Base-by-base conservation (phyloP, 2,888 invertebrate species). In the Zaprionus bogoriensis region DNA sequence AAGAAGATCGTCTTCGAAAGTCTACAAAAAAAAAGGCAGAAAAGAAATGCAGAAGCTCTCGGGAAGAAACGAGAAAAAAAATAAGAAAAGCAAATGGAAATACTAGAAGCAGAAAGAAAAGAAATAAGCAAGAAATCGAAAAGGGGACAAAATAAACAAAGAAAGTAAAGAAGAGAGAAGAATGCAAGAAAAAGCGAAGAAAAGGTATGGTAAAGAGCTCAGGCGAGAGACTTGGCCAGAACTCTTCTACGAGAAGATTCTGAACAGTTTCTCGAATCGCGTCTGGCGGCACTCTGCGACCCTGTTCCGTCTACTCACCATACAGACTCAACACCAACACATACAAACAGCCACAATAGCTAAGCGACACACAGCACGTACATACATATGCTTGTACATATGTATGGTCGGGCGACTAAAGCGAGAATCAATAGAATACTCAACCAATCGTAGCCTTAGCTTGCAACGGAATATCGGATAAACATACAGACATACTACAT, bases 401-500 rank as follows among this genome's bases (percentile, higher is more conserved):
- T 28, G 28, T 36, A 17, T 36, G 32, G 6, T 1, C 32, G 32
- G 14, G 20, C 12, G 30, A 45, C 27, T 38, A 25, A 28, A 38
- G 19, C 53, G 39, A 46, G 25, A 64, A 57, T 12, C 45, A 54
- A 65, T 39, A 61, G 27, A 69, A 62, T 69, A 77, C 78, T 87
- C 87, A 87, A 81, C 78, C 78, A 81, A 68, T 62, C 52, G 87
- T 79, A 79, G 87, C 87, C 82, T 87, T 79, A 79, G 78, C 63
- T 55, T 62, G 47, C 81, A 79, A 87, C 17, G 38, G 64, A 57
- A 10, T n/a, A 30, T n/a, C 46, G 45, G 38, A 63, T 41, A 44
- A 38, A 46, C 23, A 30, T 30, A 30, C 9, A 30, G 3, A 30
- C n/a, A n/a, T n/a, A 23, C 23, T 23, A 6, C 23, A 9, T 7